phyloP scores from a whole-genome alignment of 2,888 invertebrate genomes.

The Micoletzkya japonica region DNA sequence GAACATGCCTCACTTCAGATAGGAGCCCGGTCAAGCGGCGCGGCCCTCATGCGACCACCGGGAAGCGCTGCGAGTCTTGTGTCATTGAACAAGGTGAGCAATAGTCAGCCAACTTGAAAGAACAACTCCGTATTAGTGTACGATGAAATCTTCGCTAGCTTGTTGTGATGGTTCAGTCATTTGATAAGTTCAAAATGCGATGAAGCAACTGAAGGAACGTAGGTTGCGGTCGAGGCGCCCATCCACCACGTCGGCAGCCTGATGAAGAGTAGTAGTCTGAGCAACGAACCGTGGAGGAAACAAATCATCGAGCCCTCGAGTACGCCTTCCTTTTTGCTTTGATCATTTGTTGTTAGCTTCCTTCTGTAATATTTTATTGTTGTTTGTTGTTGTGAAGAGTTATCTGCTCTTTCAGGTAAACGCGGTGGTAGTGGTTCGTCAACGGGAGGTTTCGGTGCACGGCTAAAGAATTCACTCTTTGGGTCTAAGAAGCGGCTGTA shows the following conservation, averaged over 20 bases:
- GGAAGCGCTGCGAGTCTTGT: constrained; percentile 54
- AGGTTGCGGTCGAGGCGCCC: constrained; percentile 43
- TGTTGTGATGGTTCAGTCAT: no score
- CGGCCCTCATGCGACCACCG: constrained; percentile 42
- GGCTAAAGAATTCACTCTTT: constrained; percentile 61
- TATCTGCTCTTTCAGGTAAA: constrained; percentile 3
- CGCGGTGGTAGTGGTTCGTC: constrained; percentile 1
- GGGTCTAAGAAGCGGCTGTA: constrained; percentile 55
- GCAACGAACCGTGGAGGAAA: constrained; percentile 59
- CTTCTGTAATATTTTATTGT: not conserved
- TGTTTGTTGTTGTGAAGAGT: not conserved
- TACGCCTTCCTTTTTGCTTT: not conserved
- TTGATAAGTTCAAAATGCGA: no score
- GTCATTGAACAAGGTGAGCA: constrained; percentile 55
- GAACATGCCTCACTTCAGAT: not conserved
- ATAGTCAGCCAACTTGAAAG: not conserved
- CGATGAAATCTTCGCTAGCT: no score
- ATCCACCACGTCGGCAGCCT: constrained; percentile 37
- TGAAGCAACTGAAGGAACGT: no score
- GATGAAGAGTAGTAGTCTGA: constrained; percentile 59
- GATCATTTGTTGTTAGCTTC: not conserved
- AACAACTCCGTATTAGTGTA: no score
- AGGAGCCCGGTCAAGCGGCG: constrained; percentile 10
- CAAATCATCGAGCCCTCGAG: constrained; percentile 36
- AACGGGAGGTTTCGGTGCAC: constrained; percentile 52